Evolutionary conservation across 1,140 invertebrate genomes (phyloP), one percentile per base, ranked within the genome.

Genomic region (Portunus trituberculatus): DNA sequence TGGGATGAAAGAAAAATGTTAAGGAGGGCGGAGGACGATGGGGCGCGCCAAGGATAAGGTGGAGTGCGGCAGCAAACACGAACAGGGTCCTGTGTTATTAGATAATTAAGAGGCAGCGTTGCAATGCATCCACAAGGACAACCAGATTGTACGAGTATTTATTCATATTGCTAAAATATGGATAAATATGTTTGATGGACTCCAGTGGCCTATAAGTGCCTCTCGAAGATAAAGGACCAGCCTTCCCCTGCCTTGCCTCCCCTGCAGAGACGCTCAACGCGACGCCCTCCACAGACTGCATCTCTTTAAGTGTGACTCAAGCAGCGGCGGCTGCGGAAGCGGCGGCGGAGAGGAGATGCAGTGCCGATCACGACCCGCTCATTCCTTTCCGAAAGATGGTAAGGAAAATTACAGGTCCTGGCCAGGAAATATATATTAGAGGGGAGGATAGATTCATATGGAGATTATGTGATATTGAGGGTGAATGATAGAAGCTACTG

Each of bases 1-100:
- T n/a, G n/a, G 67, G 67, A 76, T 76, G 67, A 76, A 76, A 76
- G 67, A 76, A 76, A 76, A 76, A 76, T 76, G 67, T 76, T 76
- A 76, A 76, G 67, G 67, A 76, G 67, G 67, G 67, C 67, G 67
- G 20, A 76, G 67, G 67, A 76, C 67, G 20, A 7, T 76, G 25
- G 67, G 67, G 67, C 67, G 1, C 8, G 67, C 20, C 67, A 25
- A 76, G 67, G 67, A 25, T 76, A 76, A 7, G 67, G 67, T n/a
- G 67, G 67, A 76, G 67, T n/a, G 67, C 20, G 67, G 67, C 67
- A n/a, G 20, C 20, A 76, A 76, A 76, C 67, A 76, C 67, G 67
- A 76, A 76, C 12, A 76, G 67, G 67, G 67, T 25, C 20, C 20
- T n/a, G 4, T 12, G 20, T 76, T n/a, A 76, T 12, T 76, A 20